Conservation (phyloP, 2,888 invertebrate genomes). For the Lasioglossum pauxillum region DNA sequence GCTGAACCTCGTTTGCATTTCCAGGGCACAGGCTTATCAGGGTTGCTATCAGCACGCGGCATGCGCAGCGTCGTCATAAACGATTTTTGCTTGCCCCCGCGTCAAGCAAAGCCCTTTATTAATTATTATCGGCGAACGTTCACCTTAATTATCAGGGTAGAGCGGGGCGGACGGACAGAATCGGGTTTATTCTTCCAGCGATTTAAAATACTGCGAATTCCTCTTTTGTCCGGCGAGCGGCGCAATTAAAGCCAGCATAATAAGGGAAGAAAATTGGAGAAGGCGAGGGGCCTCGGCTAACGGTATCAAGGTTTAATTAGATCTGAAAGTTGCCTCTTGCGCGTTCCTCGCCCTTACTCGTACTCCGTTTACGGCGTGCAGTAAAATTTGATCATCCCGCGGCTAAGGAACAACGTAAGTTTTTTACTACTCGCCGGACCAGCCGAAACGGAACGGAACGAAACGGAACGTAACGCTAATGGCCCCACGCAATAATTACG, state of each 20-base stretch:
- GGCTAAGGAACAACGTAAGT: not conserved
- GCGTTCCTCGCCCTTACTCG: not conserved
- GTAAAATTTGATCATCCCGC: constrained; percentile 1
- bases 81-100: not conserved
- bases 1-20: constrained; percentile 2
- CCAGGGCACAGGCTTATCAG: not conserved
- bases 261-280: not conserved
- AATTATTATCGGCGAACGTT: constrained; percentile 3
- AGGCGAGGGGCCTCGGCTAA: not conserved
- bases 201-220: not conserved
- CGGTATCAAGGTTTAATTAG: constrained; percentile 13
- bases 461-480: not conserved
- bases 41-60: not conserved
- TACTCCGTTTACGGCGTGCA: not conserved
- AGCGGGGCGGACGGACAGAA: not conserved
- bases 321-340: not conserved
- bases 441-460: not conserved
- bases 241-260: not conserved
- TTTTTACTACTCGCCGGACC: not conserved
- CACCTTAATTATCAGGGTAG: not conserved
- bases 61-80: not conserved
- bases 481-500: not conserved
- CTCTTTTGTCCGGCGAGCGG: not conserved
- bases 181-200: not conserved
- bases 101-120: not conserved